A percentile compares a stretch with the other conserved stretches of the same genome.
Conservation (phyloP, 2,113 vertebrate species). For the Bubalus kerabau region DNA sequence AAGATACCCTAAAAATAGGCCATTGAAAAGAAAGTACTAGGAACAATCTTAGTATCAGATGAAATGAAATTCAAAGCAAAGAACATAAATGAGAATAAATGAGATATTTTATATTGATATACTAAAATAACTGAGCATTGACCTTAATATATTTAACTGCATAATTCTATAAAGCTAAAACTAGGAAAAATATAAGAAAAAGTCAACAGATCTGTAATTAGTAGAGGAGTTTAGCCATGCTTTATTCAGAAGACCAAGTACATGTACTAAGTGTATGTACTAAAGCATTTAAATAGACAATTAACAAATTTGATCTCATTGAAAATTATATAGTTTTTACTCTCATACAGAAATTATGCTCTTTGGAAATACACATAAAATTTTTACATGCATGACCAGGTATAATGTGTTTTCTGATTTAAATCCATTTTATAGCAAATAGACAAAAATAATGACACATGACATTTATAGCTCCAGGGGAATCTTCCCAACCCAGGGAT, state of each 20-base stretch:
- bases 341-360: neutral
- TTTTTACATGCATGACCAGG: neutral
- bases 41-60: neutral
- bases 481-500: neutral
- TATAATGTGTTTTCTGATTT: neutral
- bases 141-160: neutral
- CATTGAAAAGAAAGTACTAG: neutral
- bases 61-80: conserved; percentile 1
- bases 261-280: neutral
- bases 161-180: neutral
- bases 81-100: neutral
- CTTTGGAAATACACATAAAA: neutral
- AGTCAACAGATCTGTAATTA: neutral
- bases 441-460: neutral
- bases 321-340: neutral
- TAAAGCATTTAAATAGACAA: neutral
- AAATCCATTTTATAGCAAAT: conserved; percentile 2
- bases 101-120: neutral
- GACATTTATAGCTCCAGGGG: neutral
- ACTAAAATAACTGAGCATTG: neutral
- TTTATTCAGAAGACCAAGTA: neutral
- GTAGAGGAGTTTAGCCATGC: neutral
- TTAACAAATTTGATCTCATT: neutral
- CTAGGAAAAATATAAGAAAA: neutral
- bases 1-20: neutral